A percentile compares a stretch with the other conserved stretches of the same genome.
Evolutionary conservation across 2,797 vertebrate genomes (phyloP).

Genomic region (Ara ararauna): DNA sequence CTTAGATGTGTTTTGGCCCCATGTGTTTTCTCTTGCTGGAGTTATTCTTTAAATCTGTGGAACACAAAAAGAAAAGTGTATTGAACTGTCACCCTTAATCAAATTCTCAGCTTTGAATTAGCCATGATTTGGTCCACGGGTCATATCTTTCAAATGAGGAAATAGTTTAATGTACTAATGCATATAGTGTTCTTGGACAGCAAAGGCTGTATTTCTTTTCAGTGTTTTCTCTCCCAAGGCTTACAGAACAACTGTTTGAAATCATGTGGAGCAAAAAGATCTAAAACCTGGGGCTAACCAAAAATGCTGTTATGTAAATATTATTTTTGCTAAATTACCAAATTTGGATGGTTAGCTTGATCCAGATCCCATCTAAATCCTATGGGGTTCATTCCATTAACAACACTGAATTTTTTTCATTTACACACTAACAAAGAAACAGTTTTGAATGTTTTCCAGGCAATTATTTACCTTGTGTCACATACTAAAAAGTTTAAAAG

Average conservation of each 20-base stretch:
- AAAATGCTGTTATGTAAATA: slow-evolving; percentile 28
- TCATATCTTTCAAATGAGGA: slow-evolving; percentile 41
- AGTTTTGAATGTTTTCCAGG: slow-evolving; percentile 3
- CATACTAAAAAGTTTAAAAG: slow-evolving; percentile 4
- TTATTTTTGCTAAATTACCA: slow-evolving; percentile 35
- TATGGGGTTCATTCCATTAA: slow-evolving; percentile 8
- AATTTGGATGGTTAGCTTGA: slow-evolving; percentile 14
- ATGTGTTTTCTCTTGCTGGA: slow-evolving; percentile 62
- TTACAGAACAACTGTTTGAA: slow-evolving; percentile 36
- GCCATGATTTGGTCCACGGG: slow-evolving; percentile 34
- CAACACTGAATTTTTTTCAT: neutral
- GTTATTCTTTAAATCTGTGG: slow-evolving; percentile 41
- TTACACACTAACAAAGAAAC: neutral
- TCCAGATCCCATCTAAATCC: neutral
- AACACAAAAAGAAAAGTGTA: slow-evolving; percentile 39
- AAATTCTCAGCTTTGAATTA: slow-evolving; percentile 66
- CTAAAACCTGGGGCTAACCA: slow-evolving; percentile 25
- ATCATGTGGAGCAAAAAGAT: slow-evolving; percentile 3
- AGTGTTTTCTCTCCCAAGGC: slow-evolving; percentile 1
- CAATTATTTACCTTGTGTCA: slow-evolving; percentile 12
- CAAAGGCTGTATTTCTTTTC: neutral
- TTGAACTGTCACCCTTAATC: slow-evolving; percentile 51
- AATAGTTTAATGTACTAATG: slow-evolving; percentile 28
- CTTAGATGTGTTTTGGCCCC: slow-evolving; percentile 43
- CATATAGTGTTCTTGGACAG: slow-evolving; percentile 16